These are phyloP conservation scores for Formica exsecta DNA, from an alignment of 1,140 invertebrate genomes.

Conservation along the genomic window DNA sequence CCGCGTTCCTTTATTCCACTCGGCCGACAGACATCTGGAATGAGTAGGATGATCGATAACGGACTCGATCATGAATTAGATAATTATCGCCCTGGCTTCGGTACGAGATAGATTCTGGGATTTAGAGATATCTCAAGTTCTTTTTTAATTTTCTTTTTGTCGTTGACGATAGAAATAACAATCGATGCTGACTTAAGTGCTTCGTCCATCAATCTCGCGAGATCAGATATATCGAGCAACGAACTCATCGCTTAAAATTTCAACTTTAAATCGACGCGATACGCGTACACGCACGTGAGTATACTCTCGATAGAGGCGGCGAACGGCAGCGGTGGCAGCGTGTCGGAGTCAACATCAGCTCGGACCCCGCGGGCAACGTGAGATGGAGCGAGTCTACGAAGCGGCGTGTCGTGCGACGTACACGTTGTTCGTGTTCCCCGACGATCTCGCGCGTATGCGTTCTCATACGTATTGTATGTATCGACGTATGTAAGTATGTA, in stretches of 20 bases:
- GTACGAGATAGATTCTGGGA: not conserved
- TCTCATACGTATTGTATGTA: constrained; percentile 40
- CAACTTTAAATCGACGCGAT: not conserved
- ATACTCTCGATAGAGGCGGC: constrained; percentile 6
- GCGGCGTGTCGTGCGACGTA: constrained; percentile 19
- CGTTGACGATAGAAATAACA: not conserved
- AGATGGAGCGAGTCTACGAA: constrained; percentile 52
- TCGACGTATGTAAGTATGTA: constrained; percentile 39
- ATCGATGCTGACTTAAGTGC: not conserved
- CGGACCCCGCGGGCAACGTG: constrained; percentile 53
- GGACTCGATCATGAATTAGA: constrained; percentile 14
- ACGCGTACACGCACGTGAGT: constrained; percentile 30
- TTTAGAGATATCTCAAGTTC: not conserved
- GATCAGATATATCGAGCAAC: not conserved
- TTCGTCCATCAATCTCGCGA: not conserved
- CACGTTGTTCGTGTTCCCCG: constrained; percentile 50
- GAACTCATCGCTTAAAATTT: not conserved
- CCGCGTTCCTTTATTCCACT: constrained; percentile 14
- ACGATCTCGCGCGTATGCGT: constrained; percentile 41
- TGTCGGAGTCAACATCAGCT: constrained; percentile 10
- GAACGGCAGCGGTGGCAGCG: constrained; percentile 54
- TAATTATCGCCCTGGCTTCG: not conserved
- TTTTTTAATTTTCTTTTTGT: not conserved
- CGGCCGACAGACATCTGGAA: not conserved
- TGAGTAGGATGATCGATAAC: constrained; percentile 23